phyloP scores from a whole-genome alignment of 1,140 invertebrate genomes.

The Pygmarrhopalites habei region DNA sequence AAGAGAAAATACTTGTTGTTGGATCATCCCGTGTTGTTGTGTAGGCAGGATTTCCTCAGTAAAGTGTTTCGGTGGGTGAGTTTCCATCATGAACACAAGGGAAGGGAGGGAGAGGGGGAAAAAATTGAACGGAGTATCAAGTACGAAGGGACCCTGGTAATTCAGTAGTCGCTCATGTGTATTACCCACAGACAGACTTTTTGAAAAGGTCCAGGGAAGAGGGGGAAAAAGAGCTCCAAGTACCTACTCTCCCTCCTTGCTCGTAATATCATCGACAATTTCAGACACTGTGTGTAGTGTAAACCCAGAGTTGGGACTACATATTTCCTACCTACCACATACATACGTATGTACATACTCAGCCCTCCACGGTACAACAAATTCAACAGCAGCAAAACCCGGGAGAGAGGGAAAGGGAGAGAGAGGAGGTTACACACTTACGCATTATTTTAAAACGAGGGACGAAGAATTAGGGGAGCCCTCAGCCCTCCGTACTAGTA shows the following conservation, averaged over 20 bases:
- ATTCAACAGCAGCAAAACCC: conserved; percentile 22
- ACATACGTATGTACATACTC: not conserved
- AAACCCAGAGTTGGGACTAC: no score
- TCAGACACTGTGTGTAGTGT: no score
- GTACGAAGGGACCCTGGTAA: conserved; percentile 22
- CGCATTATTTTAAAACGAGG: conserved; percentile 19
- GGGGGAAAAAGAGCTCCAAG: conserved; percentile 9
- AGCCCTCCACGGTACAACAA: no score
- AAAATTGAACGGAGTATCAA: conserved; percentile 9
- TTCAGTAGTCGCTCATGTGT: conserved; percentile 30
- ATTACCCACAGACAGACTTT: conserved; percentile 19
- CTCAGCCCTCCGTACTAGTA: conserved; percentile 8
- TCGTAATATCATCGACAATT: not conserved
- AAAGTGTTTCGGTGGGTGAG: conserved; percentile 23
- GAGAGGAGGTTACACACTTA: conserved; percentile 17
- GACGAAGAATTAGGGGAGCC: conserved; percentile 25
- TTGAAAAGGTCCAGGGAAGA: conserved; percentile 18
- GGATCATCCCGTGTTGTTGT: not conserved
- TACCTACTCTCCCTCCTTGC: not conserved
- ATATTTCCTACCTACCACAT: no score
- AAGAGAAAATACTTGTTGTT: no score
- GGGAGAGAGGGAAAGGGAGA: no score
- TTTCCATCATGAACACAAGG: conserved; percentile 12
- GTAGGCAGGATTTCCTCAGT: conserved; percentile 20
- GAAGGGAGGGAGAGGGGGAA: not conserved